phyloP scores from a whole-genome alignment of 2,888 invertebrate species.

The Nycteola revayana region DNA sequence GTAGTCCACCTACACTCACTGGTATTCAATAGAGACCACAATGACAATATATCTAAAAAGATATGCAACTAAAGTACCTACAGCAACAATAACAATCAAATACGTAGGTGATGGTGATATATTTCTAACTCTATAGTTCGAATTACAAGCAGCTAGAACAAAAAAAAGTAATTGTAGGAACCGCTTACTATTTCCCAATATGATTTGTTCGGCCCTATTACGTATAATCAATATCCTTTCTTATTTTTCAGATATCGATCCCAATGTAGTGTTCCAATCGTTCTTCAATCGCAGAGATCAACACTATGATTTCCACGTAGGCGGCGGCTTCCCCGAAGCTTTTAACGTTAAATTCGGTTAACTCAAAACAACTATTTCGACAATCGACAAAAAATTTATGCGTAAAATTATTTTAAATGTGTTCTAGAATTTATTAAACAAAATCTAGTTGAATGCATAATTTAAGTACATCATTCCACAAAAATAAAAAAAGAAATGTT shows the following conservation, averaged over 20 bases:
- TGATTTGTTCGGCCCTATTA: too few species aligned
- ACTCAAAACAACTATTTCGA: constrained; percentile 28
- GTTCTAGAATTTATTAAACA: constrained; percentile 27
- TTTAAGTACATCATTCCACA: constrained; percentile 42
- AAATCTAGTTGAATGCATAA: constrained; percentile 24
- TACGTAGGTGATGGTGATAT: too few species aligned
- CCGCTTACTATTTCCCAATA: too few species aligned
- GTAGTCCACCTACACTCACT: too few species aligned
- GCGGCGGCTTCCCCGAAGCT: constrained; percentile 81
- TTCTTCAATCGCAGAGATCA: constrained; percentile 86
- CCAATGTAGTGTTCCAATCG: constrained; percentile 91
- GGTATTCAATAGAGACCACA: too few species aligned
- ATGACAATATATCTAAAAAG: too few species aligned
- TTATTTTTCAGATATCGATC: constrained; percentile 87
- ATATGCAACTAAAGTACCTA: too few species aligned
- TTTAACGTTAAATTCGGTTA: constrained; percentile 88
- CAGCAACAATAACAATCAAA: too few species aligned
- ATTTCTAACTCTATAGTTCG: too few species aligned
- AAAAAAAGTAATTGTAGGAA: too few species aligned
- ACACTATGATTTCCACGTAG: constrained; percentile 79
- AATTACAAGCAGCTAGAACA: too few species aligned
- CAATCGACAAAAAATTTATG: constrained; percentile 24
- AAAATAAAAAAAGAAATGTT: constrained; percentile 30
- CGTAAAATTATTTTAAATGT: constrained; percentile 24
- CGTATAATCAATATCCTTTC: too few species aligned